A percentile compares a stretch with the other conserved stretches of the same genome.
Evolutionary conservation across 2,888 invertebrate genomes (phyloP).

Genomic region (Chouioia cunea): DNA sequence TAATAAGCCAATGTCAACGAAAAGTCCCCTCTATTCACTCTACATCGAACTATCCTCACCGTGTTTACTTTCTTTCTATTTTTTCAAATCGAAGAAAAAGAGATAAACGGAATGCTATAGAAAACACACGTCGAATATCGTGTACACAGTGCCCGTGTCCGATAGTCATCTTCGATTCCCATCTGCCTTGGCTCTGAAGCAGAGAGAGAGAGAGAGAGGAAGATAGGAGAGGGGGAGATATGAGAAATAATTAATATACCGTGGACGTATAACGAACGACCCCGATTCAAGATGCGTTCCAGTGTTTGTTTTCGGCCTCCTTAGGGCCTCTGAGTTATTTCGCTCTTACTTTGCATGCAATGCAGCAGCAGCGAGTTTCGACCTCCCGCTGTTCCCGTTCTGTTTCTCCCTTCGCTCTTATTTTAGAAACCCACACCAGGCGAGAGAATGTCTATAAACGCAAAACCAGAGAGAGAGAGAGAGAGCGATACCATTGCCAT

Average conservation of each 20-base stretch:
- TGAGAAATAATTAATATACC: slow-evolving; percentile 67
- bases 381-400: slow-evolving; percentile 57
- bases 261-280: slow-evolving; percentile 66
- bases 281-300: slow-evolving; percentile 46
- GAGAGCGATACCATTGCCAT: not conserved
- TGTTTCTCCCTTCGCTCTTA: slow-evolving; percentile 32
- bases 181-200: slow-evolving; percentile 10
- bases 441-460: slow-evolving; percentile 17
- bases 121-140: too few species aligned
- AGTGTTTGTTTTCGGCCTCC: slow-evolving; percentile 65
- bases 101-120: too few species aligned
- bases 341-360: slow-evolving; percentile 23
- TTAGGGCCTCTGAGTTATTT: slow-evolving; percentile 51
- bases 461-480: slow-evolving; percentile 9
- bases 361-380: slow-evolving; percentile 1
- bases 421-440: slow-evolving; percentile 32
- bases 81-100: too few species aligned
- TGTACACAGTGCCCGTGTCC: too few species aligned
- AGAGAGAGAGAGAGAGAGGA: slow-evolving; percentile 7
- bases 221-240: slow-evolving; percentile 46
- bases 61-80: too few species aligned
- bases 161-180: slow-evolving; percentile 34
- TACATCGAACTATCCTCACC: too few species aligned
- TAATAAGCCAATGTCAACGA: too few species aligned
- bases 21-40: too few species aligned